Conservation (phyloP, 2,113 vertebrate species). For the Amblyopsis rosae region DNA sequence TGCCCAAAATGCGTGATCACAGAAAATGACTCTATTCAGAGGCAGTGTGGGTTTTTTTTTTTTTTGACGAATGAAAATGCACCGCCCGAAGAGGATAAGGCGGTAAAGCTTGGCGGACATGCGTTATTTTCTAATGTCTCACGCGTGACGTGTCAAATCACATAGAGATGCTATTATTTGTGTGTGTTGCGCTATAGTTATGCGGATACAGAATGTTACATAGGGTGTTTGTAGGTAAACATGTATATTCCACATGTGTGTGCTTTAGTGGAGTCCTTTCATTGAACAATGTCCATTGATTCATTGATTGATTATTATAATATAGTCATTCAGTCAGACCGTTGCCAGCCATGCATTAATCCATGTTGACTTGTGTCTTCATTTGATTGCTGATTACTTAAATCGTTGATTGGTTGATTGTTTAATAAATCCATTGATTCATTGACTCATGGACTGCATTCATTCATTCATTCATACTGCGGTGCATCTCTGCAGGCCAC, state of each 20-base stretch:
- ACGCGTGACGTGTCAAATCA: constrained; percentile 9
- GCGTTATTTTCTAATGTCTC: constrained; percentile 35
- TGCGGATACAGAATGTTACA: neutral
- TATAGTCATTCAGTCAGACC: too few species aligned
- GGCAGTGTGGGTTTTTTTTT: constrained; percentile 6
- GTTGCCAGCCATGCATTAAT: too few species aligned
- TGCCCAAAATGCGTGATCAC: constrained; percentile 52
- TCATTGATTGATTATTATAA: neutral
- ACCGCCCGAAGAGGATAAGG: constrained; percentile 13
- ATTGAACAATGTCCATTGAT: neutral
- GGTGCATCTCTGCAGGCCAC: constrained; percentile 45
- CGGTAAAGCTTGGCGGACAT: constrained; percentile 47
- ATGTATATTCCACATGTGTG: neutral
- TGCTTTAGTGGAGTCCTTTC: neutral
- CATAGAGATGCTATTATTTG: too few species aligned
- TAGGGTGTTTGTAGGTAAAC: neutral
- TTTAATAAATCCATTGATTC: too few species aligned
- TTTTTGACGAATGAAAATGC: constrained; percentile 52
- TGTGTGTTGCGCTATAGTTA: neutral
- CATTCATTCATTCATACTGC: constrained; percentile 4
- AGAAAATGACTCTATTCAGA: constrained; percentile 55
- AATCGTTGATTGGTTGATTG: too few species aligned
- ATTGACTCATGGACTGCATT: too few species aligned
- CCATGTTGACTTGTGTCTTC: too few species aligned
- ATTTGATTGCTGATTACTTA: too few species aligned